phyloP scores from a whole-genome alignment of 2,797 vertebrate genomes.

The Spondyliosoma cantharus region DNA sequence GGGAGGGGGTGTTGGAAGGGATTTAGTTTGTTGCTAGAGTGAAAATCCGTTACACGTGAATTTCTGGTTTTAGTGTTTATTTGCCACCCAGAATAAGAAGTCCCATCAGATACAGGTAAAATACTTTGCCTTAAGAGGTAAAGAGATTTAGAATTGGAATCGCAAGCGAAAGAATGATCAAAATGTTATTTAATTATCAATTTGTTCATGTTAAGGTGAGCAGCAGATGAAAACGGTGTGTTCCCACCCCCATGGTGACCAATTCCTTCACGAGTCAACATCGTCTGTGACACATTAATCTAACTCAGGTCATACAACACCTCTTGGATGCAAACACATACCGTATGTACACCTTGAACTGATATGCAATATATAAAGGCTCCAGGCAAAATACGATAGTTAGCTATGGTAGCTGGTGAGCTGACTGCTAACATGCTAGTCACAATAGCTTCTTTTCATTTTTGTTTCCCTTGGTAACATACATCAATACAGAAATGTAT shows the following conservation, averaged over 20 bases:
- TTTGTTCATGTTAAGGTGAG: not conserved
- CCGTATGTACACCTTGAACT: not conserved
- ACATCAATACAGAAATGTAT: no score
- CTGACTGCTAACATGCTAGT: no score
- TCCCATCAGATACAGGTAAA: not conserved
- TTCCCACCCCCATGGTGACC: not conserved
- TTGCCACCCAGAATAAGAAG: not conserved
- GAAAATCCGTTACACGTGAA: constrained; percentile 21
- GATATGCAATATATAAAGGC: not conserved
- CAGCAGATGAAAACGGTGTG: not conserved
- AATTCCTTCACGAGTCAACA: not conserved
- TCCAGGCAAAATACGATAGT: not conserved
- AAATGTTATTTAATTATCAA: not conserved
- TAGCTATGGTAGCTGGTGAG: no score
- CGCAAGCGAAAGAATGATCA: not conserved
- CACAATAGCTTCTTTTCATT: no score
- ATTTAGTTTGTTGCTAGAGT: constrained; percentile 38
- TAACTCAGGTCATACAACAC: not conserved
- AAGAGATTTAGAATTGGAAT: not conserved
- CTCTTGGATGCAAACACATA: not conserved
- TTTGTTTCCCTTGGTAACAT: no score
- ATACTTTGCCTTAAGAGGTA: not conserved
- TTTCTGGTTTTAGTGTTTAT: not conserved
- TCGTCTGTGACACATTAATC: not conserved
- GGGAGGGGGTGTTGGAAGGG: constrained; percentile 14